Evolutionary conservation across 1,140 invertebrate species (phyloP).

Genomic region (fruit fly (Drosophila melanogaster)): Release_6_plus_ISO1_MT NT_033777.3:21923001-21923500

Average conservation of each 20-base stretch:
- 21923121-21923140: slow-evolving; percentile 77
- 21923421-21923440: background rate
- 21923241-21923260: slow-evolving; percentile 48
- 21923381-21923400: slow-evolving; percentile 18
- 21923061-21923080: background rate
- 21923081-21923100: slow-evolving; percentile 8
- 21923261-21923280: slow-evolving; percentile 75
- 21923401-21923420: slow-evolving; percentile 2
- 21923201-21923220: slow-evolving; percentile 7
- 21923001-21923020: slow-evolving; percentile 73
- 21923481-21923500: background rate
- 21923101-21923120: slow-evolving; percentile 55
- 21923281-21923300: slow-evolving; percentile 19
- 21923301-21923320: slow-evolving; percentile 26
- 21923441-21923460: background rate
- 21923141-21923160: slow-evolving; percentile 79
- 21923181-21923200: slow-evolving; percentile 15
- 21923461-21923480: too few relatives aligned
- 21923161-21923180: slow-evolving; percentile 62
- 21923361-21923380: slow-evolving; percentile 25
- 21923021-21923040: slow-evolving; percentile 52
- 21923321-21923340: slow-evolving; percentile 25
- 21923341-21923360: slow-evolving; percentile 35
- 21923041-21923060: slow-evolving; percentile 39
- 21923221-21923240: slow-evolving; percentile 1